A percentile compares a stretch with the other conserved stretches of the same genome.
Evolutionary conservation across 2,888 invertebrate genomes (phyloP).

Genomic region (Hypsopygia costalis): DNA sequence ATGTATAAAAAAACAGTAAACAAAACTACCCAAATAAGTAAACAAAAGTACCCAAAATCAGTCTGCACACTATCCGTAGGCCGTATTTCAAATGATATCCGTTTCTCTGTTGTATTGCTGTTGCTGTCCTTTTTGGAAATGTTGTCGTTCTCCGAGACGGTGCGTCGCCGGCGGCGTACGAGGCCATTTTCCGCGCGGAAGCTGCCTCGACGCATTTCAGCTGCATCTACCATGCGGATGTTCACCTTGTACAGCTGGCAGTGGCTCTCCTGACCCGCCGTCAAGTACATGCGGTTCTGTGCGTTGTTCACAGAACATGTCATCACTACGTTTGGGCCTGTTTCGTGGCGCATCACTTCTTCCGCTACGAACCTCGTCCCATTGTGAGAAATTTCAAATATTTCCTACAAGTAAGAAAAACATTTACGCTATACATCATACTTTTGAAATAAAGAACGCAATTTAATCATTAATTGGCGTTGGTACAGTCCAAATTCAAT

Average conservation of each 20-base stretch:
- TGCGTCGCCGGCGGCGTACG: conserved; percentile 65
- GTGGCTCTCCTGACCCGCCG: conserved; percentile 95
- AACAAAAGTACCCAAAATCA: conserved; percentile 87
- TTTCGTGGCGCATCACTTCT: conserved; percentile 93
- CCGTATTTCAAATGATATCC: conserved; percentile 87
- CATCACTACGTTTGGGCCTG: conserved; percentile 95
- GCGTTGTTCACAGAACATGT: conserved; percentile 89
- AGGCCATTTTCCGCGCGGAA: conserved; percentile 74
- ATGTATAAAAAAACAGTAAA: too few relatives aligned
- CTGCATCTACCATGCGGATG: conserved; percentile 77
- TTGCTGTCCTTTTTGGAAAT: conserved; percentile 66
- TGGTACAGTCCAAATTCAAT: too few relatives aligned
- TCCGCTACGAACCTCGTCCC: conserved; percentile 91
- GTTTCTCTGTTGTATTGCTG: conserved; percentile 73
- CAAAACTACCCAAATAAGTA: too few relatives aligned
- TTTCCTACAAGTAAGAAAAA: conserved; percentile 89
- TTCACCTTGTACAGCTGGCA: conserved; percentile 91
- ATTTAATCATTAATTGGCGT: conserved; percentile 2
- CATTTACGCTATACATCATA: too few relatives aligned
- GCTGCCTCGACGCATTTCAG: conserved; percentile 79
- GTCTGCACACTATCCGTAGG: conserved; percentile 91
- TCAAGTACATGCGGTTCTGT: conserved; percentile 88
- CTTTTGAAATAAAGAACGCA: too few relatives aligned
- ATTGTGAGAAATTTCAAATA: conserved; percentile 94
- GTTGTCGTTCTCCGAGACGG: conserved; percentile 77